Evolutionary conservation across 2,113 vertebrate species (phyloP), one percentile per base, ranked within the genome.

Genomic region (Penelope pileata): DNA sequence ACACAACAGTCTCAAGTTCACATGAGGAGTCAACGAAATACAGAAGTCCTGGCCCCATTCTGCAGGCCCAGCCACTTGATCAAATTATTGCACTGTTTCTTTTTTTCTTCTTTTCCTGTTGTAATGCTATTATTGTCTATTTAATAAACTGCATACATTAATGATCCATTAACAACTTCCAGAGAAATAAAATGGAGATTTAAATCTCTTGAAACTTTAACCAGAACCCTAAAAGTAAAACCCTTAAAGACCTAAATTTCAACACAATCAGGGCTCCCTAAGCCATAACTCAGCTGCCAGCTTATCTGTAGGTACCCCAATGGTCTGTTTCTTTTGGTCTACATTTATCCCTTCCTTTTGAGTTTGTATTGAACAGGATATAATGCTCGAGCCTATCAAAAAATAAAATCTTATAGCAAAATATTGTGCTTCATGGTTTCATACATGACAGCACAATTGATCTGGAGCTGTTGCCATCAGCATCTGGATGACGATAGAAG

Each of bases 51-150:
- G 4, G 3, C 8, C 47, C 26, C 4, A 0, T 53, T 83, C 15
- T 73, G 36, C 66, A 69, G 58, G 45, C 64, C 81, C 29, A 81
- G 43, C 26, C 63, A n/a, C 47, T 86, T 81, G 29, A 93, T 92
- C 83, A 34, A 76, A 36, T 83, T 86, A 91, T 56, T 58, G 40
- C 34, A 43, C 79, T 88, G 68, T 29, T 16, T 58, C 88, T 69
- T 50, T 91, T 66, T 21, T 62, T 12, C 34, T 80, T 69, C 60
- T 84, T 96, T 96, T 86, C 91, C 86, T 92, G 73, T 75, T 50
- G 54, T 69, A 67, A 88, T 83, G 38, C 30, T 90, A 24, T 88
- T 93, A 83, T 42, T 6, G 9, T 43, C 51, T 84, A 48, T 51
- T 88, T 91, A 77, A 83, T 83, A 88, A 94, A 70, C 60, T 74